Percentiles rank a stretch among this genome's conserved stretches.
phyloP scores from a whole-genome alignment of 2,888 invertebrate species.

The Syrphus vitripennis region DNA sequence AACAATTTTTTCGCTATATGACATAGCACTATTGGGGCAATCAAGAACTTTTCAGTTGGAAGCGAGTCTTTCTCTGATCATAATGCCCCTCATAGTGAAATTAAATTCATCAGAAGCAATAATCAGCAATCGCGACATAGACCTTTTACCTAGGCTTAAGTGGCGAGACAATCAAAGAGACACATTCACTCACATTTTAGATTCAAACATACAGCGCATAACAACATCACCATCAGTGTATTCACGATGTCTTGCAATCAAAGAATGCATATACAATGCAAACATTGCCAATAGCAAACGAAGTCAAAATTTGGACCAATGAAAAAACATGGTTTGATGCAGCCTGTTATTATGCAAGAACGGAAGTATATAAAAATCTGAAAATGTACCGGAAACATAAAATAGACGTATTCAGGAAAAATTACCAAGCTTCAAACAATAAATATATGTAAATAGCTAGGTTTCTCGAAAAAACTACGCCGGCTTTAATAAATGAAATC shows the following conservation, averaged over 20 bases:
- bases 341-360: neutral
- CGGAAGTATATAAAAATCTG: neutral
- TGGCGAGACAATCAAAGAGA: neutral
- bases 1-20: too few relatives aligned
- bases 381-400: neutral
- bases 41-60: too few relatives aligned
- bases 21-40: too few relatives aligned
- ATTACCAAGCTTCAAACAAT: neutral
- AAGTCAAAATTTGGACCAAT: neutral
- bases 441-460: too few relatives aligned
- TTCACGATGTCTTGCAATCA: too few relatives aligned
- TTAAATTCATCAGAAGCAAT: neutral
- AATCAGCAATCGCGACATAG: neutral
- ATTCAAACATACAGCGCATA: neutral
- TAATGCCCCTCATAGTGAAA: neutral
- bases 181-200: neutral
- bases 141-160: neutral
- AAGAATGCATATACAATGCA: neutral
- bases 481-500: too few relatives aligned
- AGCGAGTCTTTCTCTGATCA: too few relatives aligned
- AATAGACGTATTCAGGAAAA: neutral
- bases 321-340: too few relatives aligned
- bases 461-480: too few relatives aligned
- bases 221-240: neutral
- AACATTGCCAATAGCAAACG: neutral